Evolutionary conservation across 2,113 vertebrate genomes (phyloP).

Genomic region (Lasiurus cinereus): DNA sequence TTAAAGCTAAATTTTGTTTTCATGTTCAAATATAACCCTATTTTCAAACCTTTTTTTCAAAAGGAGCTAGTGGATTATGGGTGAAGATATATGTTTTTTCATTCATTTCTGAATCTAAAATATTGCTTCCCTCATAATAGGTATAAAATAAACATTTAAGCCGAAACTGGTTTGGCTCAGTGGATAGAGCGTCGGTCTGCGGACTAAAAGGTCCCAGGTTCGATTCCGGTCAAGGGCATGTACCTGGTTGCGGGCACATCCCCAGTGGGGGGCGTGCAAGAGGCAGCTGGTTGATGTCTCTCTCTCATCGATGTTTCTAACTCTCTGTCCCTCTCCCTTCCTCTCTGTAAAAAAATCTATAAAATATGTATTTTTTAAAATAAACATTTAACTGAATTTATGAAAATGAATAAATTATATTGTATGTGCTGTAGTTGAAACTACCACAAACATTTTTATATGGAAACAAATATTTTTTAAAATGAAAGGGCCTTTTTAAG

Average conservation of each 20-base stretch:
- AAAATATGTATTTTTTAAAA: background rate
- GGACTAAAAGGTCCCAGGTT: too few species aligned
- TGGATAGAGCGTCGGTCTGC: too few species aligned
- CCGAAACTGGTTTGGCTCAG: too few species aligned
- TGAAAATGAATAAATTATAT: slow-evolving; percentile 32
- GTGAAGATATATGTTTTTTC: background rate
- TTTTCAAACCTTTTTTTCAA: slow-evolving; percentile 52
- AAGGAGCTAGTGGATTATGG: background rate
- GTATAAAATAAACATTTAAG: slow-evolving; percentile 1
- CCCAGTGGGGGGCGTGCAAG: too few species aligned
- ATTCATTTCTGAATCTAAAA: slow-evolving; percentile 37
- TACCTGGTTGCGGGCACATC: too few species aligned
- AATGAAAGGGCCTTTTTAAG: slow-evolving; percentile 5
- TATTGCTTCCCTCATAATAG: background rate
- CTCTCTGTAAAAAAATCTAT: too few species aligned
- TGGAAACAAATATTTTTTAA: slow-evolving; percentile 56
- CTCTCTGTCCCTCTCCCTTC: too few species aligned
- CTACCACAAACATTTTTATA: background rate
- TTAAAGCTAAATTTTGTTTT: slow-evolving; percentile 30
- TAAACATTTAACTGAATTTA: slow-evolving; percentile 31
- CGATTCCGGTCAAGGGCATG: too few species aligned
- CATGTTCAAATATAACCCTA: slow-evolving; percentile 27
- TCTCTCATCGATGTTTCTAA: too few species aligned
- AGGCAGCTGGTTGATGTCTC: too few species aligned
- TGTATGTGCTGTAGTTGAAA: background rate